Percentiles rank a stretch among this genome's conserved stretches.
Evolutionary conservation across 2,113 vertebrate species (phyloP).

Genomic region (Anser brachyrhynchus): DNA sequence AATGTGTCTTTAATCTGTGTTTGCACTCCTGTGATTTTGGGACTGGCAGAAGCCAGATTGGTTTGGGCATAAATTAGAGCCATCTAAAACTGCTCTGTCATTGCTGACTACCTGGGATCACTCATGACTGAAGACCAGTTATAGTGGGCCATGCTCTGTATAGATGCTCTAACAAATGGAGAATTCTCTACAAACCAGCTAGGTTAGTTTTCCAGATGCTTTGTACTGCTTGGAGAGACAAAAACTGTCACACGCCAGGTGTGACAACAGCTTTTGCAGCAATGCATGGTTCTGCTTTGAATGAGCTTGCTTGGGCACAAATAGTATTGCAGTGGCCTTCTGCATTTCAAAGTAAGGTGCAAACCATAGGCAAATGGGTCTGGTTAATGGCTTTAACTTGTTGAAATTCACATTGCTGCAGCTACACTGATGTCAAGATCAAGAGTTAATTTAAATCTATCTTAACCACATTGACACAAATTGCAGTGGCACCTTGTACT

Average conservation of each 20-base stretch:
- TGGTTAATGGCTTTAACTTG: not conserved
- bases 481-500: not conserved
- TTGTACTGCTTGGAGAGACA: not conserved
- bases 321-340: not conserved
- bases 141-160: not conserved
- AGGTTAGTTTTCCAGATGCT: not conserved
- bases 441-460: not conserved
- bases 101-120: not conserved
- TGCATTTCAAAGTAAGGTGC: not conserved
- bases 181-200: not conserved
- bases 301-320: not conserved
- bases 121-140: not conserved
- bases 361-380: not conserved
- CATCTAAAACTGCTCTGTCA: not conserved
- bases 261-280: not conserved
- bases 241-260: not conserved
- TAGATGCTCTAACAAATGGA: not conserved
- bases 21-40: not conserved
- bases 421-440: not conserved
- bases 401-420: not conserved
- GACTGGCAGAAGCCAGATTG: not conserved
- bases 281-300: not conserved
- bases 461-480: not conserved
- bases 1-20: not conserved
- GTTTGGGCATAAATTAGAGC: not conserved